Base-by-base conservation (phyloP, 2,797 vertebrate genomes). In the Sternarchorhynchus goeldii region DNA sequence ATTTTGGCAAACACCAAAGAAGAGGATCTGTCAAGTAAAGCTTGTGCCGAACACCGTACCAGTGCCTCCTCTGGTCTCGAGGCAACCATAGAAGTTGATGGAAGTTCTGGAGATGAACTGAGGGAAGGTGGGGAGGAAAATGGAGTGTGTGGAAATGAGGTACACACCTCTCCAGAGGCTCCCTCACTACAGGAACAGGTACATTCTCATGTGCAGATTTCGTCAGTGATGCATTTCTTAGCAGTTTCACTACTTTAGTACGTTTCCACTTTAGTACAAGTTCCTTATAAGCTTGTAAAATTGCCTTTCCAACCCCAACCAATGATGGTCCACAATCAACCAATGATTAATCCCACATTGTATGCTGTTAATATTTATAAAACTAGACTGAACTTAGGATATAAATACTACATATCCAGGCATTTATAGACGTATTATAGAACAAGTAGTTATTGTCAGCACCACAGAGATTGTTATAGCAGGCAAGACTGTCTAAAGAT, bases 151-250 rank as follows among this genome's bases (percentile, higher is more conserved):
- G 60, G 55, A 66, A 21, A 65, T 59, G 39, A 71, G 56, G n/a
- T 12, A 5, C 50, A 5, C 3, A 12, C 66, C 32, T 59, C 53
- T 18, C 29, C 45, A 60, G 53, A 73, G 10, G 32, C 55, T 81
- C 45, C 72, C 7, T 58, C 57, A 57, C 62, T 75, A 68, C 79
- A 60, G 1, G n/a, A 75, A 57, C 50, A 80, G 79, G 84, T 82
- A 65, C 0, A 3, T 74, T 57, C 41, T 59, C 20, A 20, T 71
- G 2, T 34, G 14, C 31, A 6, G 6, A 5, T 7, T 3, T 7
- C 16, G 7, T 39, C 36, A 4, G 7, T 39, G 41, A 45, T 45
- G 25, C 1, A 25, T 25, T 25, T 25, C 41, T 59, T 10, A 59
- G 58, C 25, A 65, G 6, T 21, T 65, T 65, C 20, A 34, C n/a